Conservation (phyloP, 2,113 vertebrate species). For the Panthera uncia region DNA sequence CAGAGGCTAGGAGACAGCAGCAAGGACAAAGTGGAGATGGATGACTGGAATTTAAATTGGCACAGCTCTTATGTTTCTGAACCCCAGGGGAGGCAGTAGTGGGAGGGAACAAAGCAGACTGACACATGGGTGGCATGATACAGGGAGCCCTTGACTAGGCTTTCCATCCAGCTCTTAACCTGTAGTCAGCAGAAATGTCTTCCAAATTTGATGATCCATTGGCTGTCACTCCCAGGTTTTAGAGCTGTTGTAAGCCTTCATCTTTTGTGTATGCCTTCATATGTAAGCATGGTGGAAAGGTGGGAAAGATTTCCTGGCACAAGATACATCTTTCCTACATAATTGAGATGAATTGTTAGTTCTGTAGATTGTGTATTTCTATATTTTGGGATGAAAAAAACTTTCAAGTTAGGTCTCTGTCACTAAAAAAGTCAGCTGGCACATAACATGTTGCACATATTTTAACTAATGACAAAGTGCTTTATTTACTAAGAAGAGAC, state of each 20-base stretch:
- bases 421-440: neutral
- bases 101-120: neutral
- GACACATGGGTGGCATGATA: neutral
- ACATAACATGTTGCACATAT: neutral
- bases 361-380: neutral
- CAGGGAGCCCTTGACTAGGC: too few species aligned
- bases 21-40: neutral
- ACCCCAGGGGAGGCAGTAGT: neutral
- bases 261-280: neutral
- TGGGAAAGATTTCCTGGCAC: neutral
- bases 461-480: neutral
- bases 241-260: neutral
- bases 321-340: neutral
- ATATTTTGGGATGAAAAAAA: neutral
- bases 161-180: neutral
- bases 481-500: constrained; percentile 40
- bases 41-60: neutral
- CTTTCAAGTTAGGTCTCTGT: neutral
- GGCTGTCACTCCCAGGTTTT: neutral
- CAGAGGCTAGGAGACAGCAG: neutral
- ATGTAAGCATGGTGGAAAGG: neutral
- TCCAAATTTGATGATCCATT: neutral
- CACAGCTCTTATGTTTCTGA: neutral
- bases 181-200: neutral
- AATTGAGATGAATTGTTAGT: neutral